Evolutionary conservation across 2,797 vertebrate genomes (phyloP).

Genomic region (Enteromius mattozi): DNA sequence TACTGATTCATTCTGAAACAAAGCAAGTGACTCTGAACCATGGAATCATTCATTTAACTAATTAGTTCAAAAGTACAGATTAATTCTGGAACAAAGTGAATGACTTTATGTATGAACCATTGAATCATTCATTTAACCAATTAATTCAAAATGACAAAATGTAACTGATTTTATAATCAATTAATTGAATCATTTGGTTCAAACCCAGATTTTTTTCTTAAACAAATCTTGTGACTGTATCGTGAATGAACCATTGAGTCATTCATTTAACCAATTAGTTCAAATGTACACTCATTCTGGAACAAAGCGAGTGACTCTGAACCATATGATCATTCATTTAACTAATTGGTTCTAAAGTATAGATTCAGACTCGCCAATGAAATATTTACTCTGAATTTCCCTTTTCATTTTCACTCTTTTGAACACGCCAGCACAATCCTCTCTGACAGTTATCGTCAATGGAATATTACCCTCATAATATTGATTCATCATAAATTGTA

Average conservation of each 20-base stretch:
- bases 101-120: too few relatives aligned
- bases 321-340: background rate
- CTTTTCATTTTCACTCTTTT: background rate
- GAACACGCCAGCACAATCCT: background rate
- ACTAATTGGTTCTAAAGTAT: background rate
- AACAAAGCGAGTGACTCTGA: background rate
- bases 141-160: too few relatives aligned
- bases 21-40: background rate
- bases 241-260: background rate
- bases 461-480: slow-evolving; percentile 54
- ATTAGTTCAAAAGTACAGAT: background rate
- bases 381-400: background rate
- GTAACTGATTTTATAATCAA: too few relatives aligned
- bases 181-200: background rate
- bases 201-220: background rate
- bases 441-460: slow-evolving; percentile 6
- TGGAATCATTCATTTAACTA: background rate
- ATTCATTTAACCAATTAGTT: background rate
- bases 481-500: slow-evolving; percentile 51
- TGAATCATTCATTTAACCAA: too few relatives aligned
- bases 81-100: background rate
- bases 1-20: background rate
- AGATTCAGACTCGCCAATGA: background rate
- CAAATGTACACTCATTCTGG: background rate
- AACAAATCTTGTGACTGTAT: background rate